phyloP scores from a whole-genome alignment of 2,888 invertebrate genomes.

The Xestoiulus laeticollis region DNA sequence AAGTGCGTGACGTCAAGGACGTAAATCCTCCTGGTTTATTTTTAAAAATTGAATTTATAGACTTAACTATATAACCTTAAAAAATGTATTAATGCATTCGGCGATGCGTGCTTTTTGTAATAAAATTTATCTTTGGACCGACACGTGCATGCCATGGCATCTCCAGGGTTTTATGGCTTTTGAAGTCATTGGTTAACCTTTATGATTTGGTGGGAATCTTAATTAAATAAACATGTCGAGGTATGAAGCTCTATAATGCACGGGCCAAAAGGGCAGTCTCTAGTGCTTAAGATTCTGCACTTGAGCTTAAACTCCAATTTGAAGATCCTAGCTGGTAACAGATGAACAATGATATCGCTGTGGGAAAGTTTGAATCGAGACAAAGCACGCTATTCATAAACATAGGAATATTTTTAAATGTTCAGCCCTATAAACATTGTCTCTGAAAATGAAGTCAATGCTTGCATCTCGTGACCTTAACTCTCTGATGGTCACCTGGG shows the following conservation, averaged over 20 bases:
- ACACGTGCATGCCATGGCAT: not conserved
- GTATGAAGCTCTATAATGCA: not conserved
- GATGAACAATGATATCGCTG: too few relatives aligned
- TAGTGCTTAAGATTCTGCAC: not conserved
- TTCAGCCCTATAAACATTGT: too few relatives aligned
- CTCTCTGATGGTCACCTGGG: too few relatives aligned
- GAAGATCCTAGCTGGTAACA: not conserved
- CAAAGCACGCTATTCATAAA: too few relatives aligned
- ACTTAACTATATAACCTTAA: not conserved
- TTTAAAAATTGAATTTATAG: not conserved
- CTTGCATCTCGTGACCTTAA: too few relatives aligned
- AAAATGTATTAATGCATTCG: not conserved
- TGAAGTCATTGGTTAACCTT: not conserved
- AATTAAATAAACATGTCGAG: not conserved
- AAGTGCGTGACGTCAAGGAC: not conserved
- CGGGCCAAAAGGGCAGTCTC: not conserved
- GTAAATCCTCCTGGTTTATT: not conserved
- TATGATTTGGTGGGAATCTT: not conserved
- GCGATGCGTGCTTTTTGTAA: not conserved
- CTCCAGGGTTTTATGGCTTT: not conserved
- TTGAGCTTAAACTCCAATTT: not conserved
- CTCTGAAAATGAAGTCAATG: too few relatives aligned
- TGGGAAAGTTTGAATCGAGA: too few relatives aligned
- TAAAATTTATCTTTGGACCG: not conserved
- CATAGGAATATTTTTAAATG: too few relatives aligned